These are phyloP conservation scores for Phyllopteryx taeniolatus DNA, from an alignment of 2,113 vertebrate species.

Conservation along the genomic window DNA sequence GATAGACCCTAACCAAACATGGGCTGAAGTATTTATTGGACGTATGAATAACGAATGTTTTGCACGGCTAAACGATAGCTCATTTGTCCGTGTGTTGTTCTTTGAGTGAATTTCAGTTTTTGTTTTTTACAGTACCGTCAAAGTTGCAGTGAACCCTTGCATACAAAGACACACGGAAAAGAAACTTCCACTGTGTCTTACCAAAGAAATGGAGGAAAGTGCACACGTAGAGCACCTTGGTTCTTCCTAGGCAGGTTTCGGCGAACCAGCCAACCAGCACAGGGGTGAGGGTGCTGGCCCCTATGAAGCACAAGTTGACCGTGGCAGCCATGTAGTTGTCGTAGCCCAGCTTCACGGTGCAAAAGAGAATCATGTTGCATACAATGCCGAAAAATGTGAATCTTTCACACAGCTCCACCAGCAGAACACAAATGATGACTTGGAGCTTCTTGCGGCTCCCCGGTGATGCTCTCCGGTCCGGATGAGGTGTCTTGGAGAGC, in stretches of 20 bases:
- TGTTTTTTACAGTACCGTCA: no score
- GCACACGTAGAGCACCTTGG: constrained; percentile 79
- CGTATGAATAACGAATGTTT: no score
- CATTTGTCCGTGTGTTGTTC: no score
- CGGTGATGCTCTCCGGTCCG: constrained; percentile 19
- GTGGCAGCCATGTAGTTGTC: constrained; percentile 80
- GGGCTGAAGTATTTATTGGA: not conserved
- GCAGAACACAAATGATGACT: constrained; percentile 79
- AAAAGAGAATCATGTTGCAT: constrained; percentile 91
- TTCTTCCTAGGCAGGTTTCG: constrained; percentile 76
- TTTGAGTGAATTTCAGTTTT: no score
- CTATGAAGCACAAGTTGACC: constrained; percentile 86
- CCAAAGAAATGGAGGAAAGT: constrained; percentile 87
- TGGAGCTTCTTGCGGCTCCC: constrained; percentile 71
- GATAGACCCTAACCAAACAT: not conserved
- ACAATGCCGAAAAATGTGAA: constrained; percentile 89
- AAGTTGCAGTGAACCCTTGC: not conserved
- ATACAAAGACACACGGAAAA: not conserved
- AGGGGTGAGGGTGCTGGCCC: constrained; percentile 75
- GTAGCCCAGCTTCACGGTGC: constrained; percentile 82
- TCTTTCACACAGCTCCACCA: constrained; percentile 87
- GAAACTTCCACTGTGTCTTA: constrained; percentile 57
- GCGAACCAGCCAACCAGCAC: constrained; percentile 82
- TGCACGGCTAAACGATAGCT: no score
- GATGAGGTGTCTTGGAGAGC: constrained; percentile 20